Percentiles rank a stretch among this genome's conserved stretches.
Conservation (phyloP, 2,797 vertebrate genomes). For the Rhadinocentrus ornatus region DNA sequence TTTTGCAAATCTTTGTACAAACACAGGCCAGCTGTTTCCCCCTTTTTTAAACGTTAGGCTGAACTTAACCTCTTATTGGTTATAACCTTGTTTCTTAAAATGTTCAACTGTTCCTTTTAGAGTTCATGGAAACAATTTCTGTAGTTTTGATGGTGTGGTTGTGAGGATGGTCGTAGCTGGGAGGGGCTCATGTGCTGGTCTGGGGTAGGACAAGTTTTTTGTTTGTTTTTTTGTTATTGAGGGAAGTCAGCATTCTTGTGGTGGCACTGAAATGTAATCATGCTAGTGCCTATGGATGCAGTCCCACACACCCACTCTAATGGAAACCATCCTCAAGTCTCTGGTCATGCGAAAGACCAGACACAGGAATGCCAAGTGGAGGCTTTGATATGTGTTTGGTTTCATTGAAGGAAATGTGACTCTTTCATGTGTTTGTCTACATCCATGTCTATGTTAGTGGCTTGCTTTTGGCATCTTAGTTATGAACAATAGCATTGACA, state of each 20-base stretch:
- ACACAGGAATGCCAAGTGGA: slow-evolving; percentile 47
- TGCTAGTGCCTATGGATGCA: slow-evolving; percentile 41
- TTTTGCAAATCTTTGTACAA: background rate
- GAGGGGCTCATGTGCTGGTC: slow-evolving; percentile 26
- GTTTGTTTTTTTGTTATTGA: slow-evolving; percentile 39
- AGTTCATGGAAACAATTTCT: slow-evolving; percentile 7
- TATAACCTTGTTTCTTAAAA: background rate
- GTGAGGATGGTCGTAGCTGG: slow-evolving; percentile 27
- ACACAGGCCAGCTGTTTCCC: background rate
- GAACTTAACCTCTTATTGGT: background rate
- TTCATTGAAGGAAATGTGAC: slow-evolving; percentile 4
- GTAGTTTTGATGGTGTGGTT: slow-evolving; percentile 8
- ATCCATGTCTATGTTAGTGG: slow-evolving; percentile 11
- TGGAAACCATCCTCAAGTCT: slow-evolving; percentile 30
- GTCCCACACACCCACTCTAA: slow-evolving; percentile 46
- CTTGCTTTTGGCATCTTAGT: slow-evolving; percentile 30
- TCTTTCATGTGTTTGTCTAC: slow-evolving; percentile 25
- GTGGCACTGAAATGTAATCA: slow-evolving; percentile 68
- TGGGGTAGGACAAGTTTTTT: slow-evolving; percentile 35
- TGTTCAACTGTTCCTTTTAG: background rate
- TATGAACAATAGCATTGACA: slow-evolving; percentile 35
- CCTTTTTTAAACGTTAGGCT: background rate
- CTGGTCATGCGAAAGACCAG: slow-evolving; percentile 35
- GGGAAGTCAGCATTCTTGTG: slow-evolving; percentile 67
- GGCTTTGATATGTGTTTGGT: slow-evolving; percentile 10